Base-by-base conservation (phyloP, 53 echinoderm and acorn worm genomes). In the Stichopus horrens region DNA sequence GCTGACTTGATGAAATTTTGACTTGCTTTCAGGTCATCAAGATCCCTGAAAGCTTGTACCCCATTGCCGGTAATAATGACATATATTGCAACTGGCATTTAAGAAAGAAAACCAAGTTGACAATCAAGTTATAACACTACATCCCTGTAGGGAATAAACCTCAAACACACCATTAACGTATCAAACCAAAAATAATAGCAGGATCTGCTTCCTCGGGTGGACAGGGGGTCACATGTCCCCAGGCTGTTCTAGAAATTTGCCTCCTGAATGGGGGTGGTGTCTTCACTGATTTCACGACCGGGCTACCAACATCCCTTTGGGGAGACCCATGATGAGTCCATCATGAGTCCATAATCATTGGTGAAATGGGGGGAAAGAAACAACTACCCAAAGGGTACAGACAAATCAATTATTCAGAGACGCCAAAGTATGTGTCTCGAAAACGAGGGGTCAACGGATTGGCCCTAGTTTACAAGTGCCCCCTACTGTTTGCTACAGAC, bases 221-320 rank as follows among this genome's bases (percentile, higher is more conserved):
- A 57, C 57, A 18, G 56, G 22, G 81, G 81, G 81, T 81, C 58
- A 81, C 56, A 56, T 81, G 81, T 81, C 81, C 57, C 57, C 81
- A 21, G 81, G 81, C 81, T 81, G 81, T 81, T 81, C 81, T 56
- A 81, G 57, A 81, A 81, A 81, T 21, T n/a, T 81, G 81, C 57
- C 81, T 56, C 57, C 21, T 81, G 81, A 81, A 81, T 81, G 81
- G 53, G 22, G 77, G 77, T 1, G 18, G 71, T 56, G 57, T 81
- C 81, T 81, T 58, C n/a, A 18, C 81, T 81, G 56, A 58, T 81
- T 55, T 56, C 5, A 58, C 0, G 56, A 57, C 56, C 55, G 18
- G 81, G 56, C 58, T 56, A 53, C 5, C 13, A 7, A 79, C 79
- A 79, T n/a, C 79, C 79, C 79, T 54, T 54, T 8, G 4, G 79